phyloP scores from a whole-genome alignment of 1,140 invertebrate species.

The Zaprionus vittiger region DNA sequence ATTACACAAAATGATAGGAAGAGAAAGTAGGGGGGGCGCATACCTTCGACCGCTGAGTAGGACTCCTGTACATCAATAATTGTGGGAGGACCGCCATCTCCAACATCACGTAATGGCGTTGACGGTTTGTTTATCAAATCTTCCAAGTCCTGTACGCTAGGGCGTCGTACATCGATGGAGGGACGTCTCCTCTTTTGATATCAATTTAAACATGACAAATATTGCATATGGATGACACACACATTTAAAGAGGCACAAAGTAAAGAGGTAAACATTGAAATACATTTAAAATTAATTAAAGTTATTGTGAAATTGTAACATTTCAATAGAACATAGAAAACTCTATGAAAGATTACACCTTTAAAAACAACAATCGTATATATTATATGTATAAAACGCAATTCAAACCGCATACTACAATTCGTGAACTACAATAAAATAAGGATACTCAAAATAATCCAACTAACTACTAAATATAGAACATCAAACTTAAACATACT shows the following conservation, averaged over 20 bases:
- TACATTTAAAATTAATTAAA: neutral
- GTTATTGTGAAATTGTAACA: neutral
- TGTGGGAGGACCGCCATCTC: conserved; percentile 91
- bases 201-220: conserved; percentile 7
- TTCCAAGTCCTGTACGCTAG: conserved; percentile 94
- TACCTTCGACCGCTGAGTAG: conserved; percentile 96
- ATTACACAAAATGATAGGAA: neutral
- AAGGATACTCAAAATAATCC: conserved; percentile 7
- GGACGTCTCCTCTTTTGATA: conserved; percentile 90
- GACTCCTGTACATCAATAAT: conserved; percentile 96
- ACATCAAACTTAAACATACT: neutral
- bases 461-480: neutral
- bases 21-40: conserved; percentile 8
- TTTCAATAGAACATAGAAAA: neutral
- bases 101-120: conserved; percentile 92
- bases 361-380: conserved; percentile 40
- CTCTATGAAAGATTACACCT: conserved; percentile 21
- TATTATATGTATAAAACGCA: conserved; percentile 33
- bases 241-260: conserved; percentile 21
- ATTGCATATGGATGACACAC: conserved; percentile 23
- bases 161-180: conserved; percentile 93
- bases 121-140: conserved; percentile 95
- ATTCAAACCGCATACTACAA: conserved; percentile 44
- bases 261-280: conserved; percentile 29
- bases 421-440: conserved; percentile 11